Base-by-base conservation (phyloP, 2,888 invertebrate genomes). In the Philhelius pedissequus region DNA sequence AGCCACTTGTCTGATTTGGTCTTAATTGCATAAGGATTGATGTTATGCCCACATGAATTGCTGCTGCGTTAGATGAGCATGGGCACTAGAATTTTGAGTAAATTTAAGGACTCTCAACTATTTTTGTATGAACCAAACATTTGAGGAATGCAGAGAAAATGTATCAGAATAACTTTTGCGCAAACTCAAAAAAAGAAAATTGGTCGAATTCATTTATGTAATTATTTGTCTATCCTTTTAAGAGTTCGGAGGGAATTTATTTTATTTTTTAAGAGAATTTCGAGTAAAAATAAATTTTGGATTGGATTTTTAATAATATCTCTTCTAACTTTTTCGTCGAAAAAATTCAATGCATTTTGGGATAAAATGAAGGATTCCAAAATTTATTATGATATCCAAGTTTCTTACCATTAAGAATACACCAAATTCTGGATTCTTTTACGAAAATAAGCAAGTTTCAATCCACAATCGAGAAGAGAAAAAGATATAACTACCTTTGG, bases 1-100 rank as follows among this genome's bases (percentile, higher is more conserved):
- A 80, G 84, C 84, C 84, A 84, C 84, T 84, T 84, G 84, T 84
- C 84, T 84, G 84, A 84, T 84, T 84, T 84, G 80, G 84, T 76
- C 68, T 71, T 84, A 84, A 84, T 84, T 84, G 84, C 71, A 76
- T 84, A 76, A 84, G 75, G 84, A 84, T 84, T 80, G 84, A 84
- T 84, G 80, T 80, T 75, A 84, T 80, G 80, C 84, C 80, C 76
- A 71, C 68, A 84, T 80, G 84, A 75, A 75, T 80, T 54, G 83
- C 56, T 75, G 62, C 56, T 75, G 56, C 56, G 62, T 75, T 70
- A 58, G 69, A 43, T 58, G 70, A 52, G 56, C 79, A 62, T 38
- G 58, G 15, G 38, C 58, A 38, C n/a, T 58, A 35, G 68, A 75
- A 52, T 69, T 30, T 40, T 8, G 69, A 76, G 60, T 48, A 54